A percentile compares a stretch with the other conserved stretches of the same genome.
phyloP scores from a whole-genome alignment of 2,888 invertebrate genomes.

The Drosophila dives region DNA sequence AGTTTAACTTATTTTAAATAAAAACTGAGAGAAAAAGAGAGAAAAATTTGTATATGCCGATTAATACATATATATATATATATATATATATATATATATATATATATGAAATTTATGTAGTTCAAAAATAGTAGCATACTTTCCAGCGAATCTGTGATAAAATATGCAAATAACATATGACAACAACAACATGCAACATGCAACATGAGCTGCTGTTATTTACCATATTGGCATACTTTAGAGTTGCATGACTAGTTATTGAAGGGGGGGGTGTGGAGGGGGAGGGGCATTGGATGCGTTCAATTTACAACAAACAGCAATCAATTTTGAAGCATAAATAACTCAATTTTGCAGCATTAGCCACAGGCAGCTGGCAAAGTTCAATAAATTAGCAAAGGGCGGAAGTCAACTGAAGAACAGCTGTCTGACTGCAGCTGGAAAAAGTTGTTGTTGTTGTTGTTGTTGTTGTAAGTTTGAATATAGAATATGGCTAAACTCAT shows the following conservation, averaged over 20 bases:
- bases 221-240: conserved; percentile 21
- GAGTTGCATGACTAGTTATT: conserved; percentile 18
- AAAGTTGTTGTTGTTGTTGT: background rate
- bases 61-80: too few relatives aligned
- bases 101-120: background rate
- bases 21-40: too few relatives aligned
- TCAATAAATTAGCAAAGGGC: conserved; percentile 64
- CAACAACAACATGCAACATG: background rate
- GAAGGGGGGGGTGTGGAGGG: too few relatives aligned
- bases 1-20: background rate
- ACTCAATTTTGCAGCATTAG: conserved; percentile 71
- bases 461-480: conserved; percentile 24
- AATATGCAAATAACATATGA: background rate
- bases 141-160: conserved; percentile 3
- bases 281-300: conserved; percentile 9
- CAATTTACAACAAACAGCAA: conserved; percentile 71
- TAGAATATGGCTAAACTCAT: conserved; percentile 10
- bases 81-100: background rate
- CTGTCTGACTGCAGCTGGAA: conserved; percentile 22
- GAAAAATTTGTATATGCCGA: too few relatives aligned
- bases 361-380: conserved; percentile 29
- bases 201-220: conserved; percentile 15
- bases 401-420: conserved; percentile 20
- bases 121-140: background rate
- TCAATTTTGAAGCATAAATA: conserved; percentile 77